phyloP scores from a whole-genome alignment of 2,797 vertebrate species.

The Pseudochaenichthys georgianus region DNA sequence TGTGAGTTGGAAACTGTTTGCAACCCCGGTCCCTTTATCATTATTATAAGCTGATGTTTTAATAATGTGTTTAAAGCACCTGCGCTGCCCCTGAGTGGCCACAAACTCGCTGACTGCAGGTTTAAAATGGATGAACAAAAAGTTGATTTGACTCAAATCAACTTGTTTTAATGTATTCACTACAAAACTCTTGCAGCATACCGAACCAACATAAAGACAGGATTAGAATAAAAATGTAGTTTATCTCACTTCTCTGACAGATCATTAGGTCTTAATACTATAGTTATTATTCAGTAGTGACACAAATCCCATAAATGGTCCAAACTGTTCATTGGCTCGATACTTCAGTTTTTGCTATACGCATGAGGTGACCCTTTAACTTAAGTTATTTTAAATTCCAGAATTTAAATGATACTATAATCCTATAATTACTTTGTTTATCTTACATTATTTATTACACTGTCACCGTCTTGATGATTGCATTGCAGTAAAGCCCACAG shows the following conservation, averaged over 20 bases:
- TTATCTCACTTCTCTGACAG: not conserved
- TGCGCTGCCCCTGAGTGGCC: not conserved
- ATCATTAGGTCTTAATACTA: not conserved
- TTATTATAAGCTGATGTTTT: not conserved
- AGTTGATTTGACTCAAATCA: not conserved
- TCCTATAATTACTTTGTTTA: slow-evolving; percentile 53
- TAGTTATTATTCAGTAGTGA: not conserved
- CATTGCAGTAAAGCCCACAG: slow-evolving; percentile 23
- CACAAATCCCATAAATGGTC: not conserved
- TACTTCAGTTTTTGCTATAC: not conserved
- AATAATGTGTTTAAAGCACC: not conserved
- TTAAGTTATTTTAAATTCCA: slow-evolving; percentile 32
- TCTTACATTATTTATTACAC: slow-evolving; percentile 32
- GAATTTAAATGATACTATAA: slow-evolving; percentile 28
- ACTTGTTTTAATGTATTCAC: not conserved
- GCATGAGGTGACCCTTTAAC: not conserved
- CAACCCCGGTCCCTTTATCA: not conserved
- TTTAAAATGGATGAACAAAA: not conserved
- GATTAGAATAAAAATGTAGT: not conserved
- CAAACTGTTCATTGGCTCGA: not conserved
- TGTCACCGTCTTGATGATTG: slow-evolving; percentile 34
- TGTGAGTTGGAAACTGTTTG: not conserved
- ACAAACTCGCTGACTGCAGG: not conserved
- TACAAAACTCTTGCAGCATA: not conserved
- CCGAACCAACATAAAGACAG: not conserved